Base-by-base conservation (phyloP, 2,113 vertebrate species). In the Paedocypris sp. region DNA sequence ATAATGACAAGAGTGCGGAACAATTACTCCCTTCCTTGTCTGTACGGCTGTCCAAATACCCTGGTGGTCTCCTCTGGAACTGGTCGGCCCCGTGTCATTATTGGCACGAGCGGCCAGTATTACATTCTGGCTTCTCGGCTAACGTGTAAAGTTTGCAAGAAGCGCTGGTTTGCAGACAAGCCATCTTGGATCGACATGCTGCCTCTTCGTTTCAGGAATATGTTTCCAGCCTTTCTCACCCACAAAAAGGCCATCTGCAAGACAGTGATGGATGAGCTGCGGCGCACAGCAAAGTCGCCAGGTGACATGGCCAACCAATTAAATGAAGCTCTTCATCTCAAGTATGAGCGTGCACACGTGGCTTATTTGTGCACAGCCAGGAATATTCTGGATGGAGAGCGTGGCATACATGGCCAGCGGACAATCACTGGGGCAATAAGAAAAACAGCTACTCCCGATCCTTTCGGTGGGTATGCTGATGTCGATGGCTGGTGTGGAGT, bases 21-120 rank as follows among this genome's bases (percentile, higher is more conserved):
- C 50, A 72, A 68, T 8, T 72, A 54, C 19, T 26, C 16, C 3
- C 61, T 60, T 29, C 56, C 60, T 2, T 68, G 60, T 20, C 39
- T 20, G 39, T 20, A 20, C 9, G 4, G 18, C 18, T 20, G 39
- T 19, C 18, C 18, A 2, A 42, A 42, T 42, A 15, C 39, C 8
- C 9, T 19, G 1, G 18, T 42, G 18, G 39, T 42, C 15, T 71
- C 53, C n/a, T 42, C 39, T 19, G 39, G 39, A 11, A 18, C 20
- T 19, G 38, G 38, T 9, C 3, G 16, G 19, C 38, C 38, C 38
- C 7, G 35, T 7, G 54, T 35, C 10, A 42, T 57, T 58, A 45
- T 71, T 48, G 60, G 59, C 13, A 59, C 31, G 25, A 63, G 53
- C 32, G 54, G 63, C 9, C 39, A 42, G 16, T 42, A 20, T 18